A percentile compares a stretch with the other conserved stretches of the same genome.
Evolutionary conservation across 2,797 vertebrate species (phyloP).

Genomic region (Eupleurogrammus muticus): DNA sequence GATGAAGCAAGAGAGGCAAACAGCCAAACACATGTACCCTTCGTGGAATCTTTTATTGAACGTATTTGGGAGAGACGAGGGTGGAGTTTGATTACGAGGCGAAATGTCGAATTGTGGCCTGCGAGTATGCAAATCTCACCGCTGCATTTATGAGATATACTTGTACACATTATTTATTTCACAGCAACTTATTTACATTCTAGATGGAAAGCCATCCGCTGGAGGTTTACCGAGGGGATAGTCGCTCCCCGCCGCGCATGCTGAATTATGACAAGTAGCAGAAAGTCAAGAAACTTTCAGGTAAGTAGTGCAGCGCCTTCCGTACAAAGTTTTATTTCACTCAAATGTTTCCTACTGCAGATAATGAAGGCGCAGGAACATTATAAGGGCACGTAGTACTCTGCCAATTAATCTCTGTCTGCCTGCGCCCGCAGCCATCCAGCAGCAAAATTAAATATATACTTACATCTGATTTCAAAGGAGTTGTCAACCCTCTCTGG

Average conservation of each 20-base stretch:
- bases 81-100: conserved; percentile 52
- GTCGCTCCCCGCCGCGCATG: conserved; percentile 6
- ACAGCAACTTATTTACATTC: conserved; percentile 72
- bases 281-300: conserved; percentile 69
- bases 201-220: conserved; percentile 50
- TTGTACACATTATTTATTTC: conserved; percentile 66
- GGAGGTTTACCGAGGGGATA: conserved; percentile 45
- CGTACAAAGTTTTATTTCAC: conserved; percentile 38
- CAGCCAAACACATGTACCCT: conserved; percentile 66
- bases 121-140: conserved; percentile 32
- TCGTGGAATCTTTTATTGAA: conserved; percentile 61
- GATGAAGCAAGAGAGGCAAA: conserved; percentile 54
- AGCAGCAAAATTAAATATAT: conserved; percentile 73
- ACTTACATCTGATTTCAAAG: conserved; percentile 74
- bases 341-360: conserved; percentile 9
- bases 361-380: conserved; percentile 41
- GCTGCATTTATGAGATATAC: conserved; percentile 42
- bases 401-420: conserved; percentile 59
- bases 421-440: conserved; percentile 50
- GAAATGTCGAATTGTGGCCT: background rate
- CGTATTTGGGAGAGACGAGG: conserved; percentile 60
- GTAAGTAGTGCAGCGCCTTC: conserved; percentile 41
- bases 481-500: conserved; percentile 52
- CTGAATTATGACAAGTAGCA: conserved; percentile 29
- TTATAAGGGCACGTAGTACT: conserved; percentile 12